These are phyloP conservation scores for Bothrops alternatus DNA, from an alignment of 2,797 vertebrate species.

Conservation along the genomic window DNA sequence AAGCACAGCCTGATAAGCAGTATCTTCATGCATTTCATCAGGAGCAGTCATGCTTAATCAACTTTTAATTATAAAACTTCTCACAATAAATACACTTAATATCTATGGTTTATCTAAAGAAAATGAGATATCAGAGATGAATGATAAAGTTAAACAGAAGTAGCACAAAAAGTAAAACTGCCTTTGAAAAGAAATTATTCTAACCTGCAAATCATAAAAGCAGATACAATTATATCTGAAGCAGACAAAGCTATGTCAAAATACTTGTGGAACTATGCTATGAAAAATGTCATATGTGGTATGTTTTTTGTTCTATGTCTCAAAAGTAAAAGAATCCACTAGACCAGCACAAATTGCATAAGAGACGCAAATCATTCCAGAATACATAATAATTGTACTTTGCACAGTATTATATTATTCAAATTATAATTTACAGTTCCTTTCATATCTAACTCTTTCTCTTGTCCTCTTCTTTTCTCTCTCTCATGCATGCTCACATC, in stretches of 20 bases:
- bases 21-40: conserved; percentile 23
- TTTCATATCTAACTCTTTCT: neutral
- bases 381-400: neutral
- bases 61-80: conserved; percentile 13
- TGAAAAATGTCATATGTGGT: neutral
- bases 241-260: neutral
- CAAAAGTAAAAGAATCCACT: neutral
- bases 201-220: neutral
- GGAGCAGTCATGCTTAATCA: conserved; percentile 19
- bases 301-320: neutral
- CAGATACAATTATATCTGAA: neutral
- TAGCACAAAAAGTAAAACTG: neutral
- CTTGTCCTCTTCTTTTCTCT: neutral
- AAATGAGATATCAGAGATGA: conserved; percentile 1
- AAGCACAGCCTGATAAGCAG: conserved; percentile 40
- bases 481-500: neutral
- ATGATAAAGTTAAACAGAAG: neutral
- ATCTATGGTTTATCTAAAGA: neutral
- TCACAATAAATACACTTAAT: conserved; percentile 18
- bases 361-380: neutral
- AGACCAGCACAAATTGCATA: neutral
- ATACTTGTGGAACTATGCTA: neutral
- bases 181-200: neutral
- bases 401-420: neutral
- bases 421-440: neutral